Evolutionary conservation across 2,113 vertebrate genomes (phyloP).

Genomic region (Ursus arctos): DNA sequence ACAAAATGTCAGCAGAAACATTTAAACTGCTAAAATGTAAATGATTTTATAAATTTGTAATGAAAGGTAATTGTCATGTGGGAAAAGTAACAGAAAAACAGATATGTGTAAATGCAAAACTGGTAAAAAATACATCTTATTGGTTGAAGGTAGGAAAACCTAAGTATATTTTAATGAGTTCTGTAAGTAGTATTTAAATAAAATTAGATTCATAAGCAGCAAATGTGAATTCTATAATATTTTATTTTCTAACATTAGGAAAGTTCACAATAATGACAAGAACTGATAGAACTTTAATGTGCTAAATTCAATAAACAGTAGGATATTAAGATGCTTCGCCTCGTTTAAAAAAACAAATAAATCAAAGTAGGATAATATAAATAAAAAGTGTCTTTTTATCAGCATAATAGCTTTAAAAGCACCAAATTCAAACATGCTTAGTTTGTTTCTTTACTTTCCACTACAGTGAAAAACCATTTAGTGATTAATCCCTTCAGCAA

Average conservation of each 20-base stretch:
- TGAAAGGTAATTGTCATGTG: slow-evolving; percentile 96
- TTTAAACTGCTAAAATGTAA: slow-evolving; percentile 94
- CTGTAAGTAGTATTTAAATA: slow-evolving; percentile 90
- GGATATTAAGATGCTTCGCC: slow-evolving; percentile 83
- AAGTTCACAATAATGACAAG: slow-evolving; percentile 89
- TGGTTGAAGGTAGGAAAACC: slow-evolving; percentile 86
- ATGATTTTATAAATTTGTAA: slow-evolving; percentile 98
- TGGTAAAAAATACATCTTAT: slow-evolving; percentile 87
- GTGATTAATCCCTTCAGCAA: slow-evolving; percentile 90
- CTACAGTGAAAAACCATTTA: slow-evolving; percentile 86
- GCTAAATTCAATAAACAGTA: slow-evolving; percentile 85
- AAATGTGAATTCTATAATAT: slow-evolving; percentile 92
- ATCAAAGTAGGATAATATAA: slow-evolving; percentile 85
- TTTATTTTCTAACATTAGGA: slow-evolving; percentile 91
- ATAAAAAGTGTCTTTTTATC: slow-evolving; percentile 72
- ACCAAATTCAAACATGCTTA: slow-evolving; percentile 78
- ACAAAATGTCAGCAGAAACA: slow-evolving; percentile 98
- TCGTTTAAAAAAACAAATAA: slow-evolving; percentile 86
- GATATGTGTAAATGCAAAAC: slow-evolving; percentile 89
- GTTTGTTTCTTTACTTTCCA: slow-evolving; percentile 88
- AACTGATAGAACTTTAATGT: slow-evolving; percentile 89
- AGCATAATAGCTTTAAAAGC: slow-evolving; percentile 82
- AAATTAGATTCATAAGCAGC: slow-evolving; percentile 88
- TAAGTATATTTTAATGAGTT: slow-evolving; percentile 90
- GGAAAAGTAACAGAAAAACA: slow-evolving; percentile 92